Percentiles rank a stretch among this genome's conserved stretches.
Conservation (phyloP, 2,797 vertebrate genomes). For the Phrynocephalus forsythii region DNA sequence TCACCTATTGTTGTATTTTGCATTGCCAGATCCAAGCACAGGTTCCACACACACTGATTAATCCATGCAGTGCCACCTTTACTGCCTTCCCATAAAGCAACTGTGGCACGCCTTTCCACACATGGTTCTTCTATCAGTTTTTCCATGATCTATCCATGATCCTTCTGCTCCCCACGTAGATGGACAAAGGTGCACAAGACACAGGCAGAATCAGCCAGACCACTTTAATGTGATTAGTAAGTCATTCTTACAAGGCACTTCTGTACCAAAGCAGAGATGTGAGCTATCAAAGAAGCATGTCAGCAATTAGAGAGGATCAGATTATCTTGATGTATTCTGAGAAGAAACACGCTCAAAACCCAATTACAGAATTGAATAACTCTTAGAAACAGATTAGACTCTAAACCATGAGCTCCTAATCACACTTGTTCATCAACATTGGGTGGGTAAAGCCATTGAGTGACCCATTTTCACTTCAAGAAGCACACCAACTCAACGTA, state of each 20-base stretch:
- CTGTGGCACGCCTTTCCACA: not conserved
- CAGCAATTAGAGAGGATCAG: slow-evolving; percentile 13
- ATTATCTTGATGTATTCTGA: not conserved
- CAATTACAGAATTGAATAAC: slow-evolving; percentile 12
- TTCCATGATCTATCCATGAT: not conserved
- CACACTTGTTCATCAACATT: not conserved
- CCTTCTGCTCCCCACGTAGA: not conserved
- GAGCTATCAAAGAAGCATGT: not conserved
- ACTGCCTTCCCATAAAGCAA: not conserved
- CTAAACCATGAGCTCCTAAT: not conserved
- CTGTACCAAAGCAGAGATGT: not conserved
- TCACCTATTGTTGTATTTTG: not conserved
- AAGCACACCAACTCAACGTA: not conserved
- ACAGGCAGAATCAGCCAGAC: not conserved
- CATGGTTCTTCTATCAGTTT: not conserved
- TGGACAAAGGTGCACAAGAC: not conserved
- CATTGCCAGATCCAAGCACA: not conserved
- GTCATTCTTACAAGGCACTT: not conserved
- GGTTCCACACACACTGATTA: too few relatives aligned
- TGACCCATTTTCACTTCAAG: not conserved
- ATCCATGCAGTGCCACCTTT: not conserved
- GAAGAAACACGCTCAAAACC: slow-evolving; percentile 19
- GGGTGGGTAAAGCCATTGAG: not conserved
- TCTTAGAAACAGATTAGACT: not conserved
- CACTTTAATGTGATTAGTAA: not conserved